A percentile compares a stretch with the other conserved stretches of the same genome.
Conservation (phyloP, 2,888 invertebrate genomes). For the Ormia ochracea region DNA sequence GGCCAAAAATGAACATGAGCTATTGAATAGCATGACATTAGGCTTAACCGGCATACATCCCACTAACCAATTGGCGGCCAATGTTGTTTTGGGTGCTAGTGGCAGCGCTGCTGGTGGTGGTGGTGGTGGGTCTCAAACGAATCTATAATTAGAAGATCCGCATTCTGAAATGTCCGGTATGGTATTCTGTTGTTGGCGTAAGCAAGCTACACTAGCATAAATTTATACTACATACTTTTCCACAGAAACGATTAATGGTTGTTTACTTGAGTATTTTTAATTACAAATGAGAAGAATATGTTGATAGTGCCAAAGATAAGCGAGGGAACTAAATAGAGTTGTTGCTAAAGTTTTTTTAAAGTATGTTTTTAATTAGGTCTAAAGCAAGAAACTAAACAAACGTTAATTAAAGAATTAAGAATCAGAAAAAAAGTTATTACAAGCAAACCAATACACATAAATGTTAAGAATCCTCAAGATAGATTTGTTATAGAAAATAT, state of each 20-base stretch:
- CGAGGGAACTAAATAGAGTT: slow-evolving; percentile 35
- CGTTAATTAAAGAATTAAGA: slow-evolving; percentile 17
- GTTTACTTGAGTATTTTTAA: slow-evolving; percentile 41
- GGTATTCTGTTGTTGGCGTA: slow-evolving; percentile 56
- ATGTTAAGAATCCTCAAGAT: not conserved
- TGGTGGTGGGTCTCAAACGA: slow-evolving; percentile 63
- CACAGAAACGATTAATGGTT: slow-evolving; percentile 39
- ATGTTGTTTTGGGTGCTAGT: slow-evolving; percentile 35
- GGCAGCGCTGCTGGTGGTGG: slow-evolving; percentile 44
- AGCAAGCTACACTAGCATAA: slow-evolving; percentile 47
- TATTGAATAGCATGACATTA: slow-evolving; percentile 62
- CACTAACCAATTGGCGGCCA: slow-evolving; percentile 15
- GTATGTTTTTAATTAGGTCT: slow-evolving; percentile 27
- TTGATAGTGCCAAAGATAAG: slow-evolving; percentile 47
- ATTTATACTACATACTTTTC: slow-evolving; percentile 12
- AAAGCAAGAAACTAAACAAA: slow-evolving; percentile 18
- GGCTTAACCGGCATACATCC: slow-evolving; percentile 36
- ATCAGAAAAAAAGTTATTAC: not conserved
- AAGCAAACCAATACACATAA: slow-evolving; percentile 4
- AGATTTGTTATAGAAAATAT: slow-evolving; percentile 43
- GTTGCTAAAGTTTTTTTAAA: slow-evolving; percentile 25
- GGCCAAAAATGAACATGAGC: slow-evolving; percentile 76
- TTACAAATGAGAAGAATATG: slow-evolving; percentile 13
- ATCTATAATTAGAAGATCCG: slow-evolving; percentile 66
- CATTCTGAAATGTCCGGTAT: slow-evolving; percentile 12